Evolutionary conservation across 2,113 vertebrate genomes (phyloP).

Genomic region (Agelaius tricolor): DNA sequence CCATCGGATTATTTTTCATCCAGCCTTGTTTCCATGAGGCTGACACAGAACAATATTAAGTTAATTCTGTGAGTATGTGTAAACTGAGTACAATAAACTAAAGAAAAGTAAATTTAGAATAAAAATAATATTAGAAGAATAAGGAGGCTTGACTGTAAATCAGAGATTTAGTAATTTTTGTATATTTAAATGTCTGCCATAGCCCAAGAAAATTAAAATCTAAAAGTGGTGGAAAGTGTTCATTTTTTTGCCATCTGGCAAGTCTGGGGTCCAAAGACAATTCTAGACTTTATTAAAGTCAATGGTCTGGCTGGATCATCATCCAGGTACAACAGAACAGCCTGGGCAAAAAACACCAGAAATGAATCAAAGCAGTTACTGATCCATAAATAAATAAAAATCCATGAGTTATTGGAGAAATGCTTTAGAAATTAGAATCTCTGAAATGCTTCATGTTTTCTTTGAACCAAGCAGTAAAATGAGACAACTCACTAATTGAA

Average conservation of each 20-base stretch:
- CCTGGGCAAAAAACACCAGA: background rate
- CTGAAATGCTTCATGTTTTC: background rate
- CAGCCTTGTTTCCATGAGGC: background rate
- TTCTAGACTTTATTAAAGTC: slow-evolving; percentile 7
- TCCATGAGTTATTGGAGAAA: background rate
- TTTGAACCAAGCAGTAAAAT: slow-evolving; percentile 28
- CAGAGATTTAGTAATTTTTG: background rate
- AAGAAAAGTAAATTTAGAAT: background rate
- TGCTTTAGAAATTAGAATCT: slow-evolving; percentile 10
- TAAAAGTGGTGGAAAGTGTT: slow-evolving; percentile 11
- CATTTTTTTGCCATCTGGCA: slow-evolving; percentile 6
- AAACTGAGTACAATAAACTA: background rate
- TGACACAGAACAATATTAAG: background rate
- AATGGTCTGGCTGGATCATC: background rate
- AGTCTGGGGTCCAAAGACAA: slow-evolving; percentile 1
- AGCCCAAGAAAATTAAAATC: background rate
- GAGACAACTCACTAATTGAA: background rate
- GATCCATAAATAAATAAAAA: slow-evolving; percentile 40
- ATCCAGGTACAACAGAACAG: slow-evolving; percentile 21
- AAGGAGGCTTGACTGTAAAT: background rate
- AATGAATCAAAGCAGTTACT: background rate
- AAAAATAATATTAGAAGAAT: background rate
- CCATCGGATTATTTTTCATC: background rate
- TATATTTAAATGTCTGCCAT: background rate
- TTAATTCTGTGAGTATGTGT: background rate